Conservation (phyloP, 1,140 invertebrate genomes). For the Drosophila pallidifrons region DNA sequence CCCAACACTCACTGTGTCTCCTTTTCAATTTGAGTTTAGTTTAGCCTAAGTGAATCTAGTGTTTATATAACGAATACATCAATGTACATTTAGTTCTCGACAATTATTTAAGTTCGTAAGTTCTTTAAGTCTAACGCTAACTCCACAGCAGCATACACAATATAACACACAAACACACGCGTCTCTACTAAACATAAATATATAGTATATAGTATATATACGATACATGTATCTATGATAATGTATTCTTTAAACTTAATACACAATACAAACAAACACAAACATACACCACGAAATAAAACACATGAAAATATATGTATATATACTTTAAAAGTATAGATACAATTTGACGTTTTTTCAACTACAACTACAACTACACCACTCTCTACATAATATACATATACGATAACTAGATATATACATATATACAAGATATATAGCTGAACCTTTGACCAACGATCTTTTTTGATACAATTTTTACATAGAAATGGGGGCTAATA, state of each 20-base stretch:
- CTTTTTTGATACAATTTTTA: constrained; percentile 74
- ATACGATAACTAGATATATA: constrained; percentile 37
- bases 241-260: constrained; percentile 70
- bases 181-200: constrained; percentile 36
- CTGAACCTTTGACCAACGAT: constrained; percentile 65
- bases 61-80: constrained; percentile 70
- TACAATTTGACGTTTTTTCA: constrained; percentile 43
- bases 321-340: constrained; percentile 60
- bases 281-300: constrained; percentile 25
- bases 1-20: constrained; percentile 15
- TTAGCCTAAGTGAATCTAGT: constrained; percentile 80
- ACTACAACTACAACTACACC: constrained; percentile 26
- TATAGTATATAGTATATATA: constrained; percentile 33
- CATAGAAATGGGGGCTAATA: constrained; percentile 32
- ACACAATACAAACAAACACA: constrained; percentile 29
- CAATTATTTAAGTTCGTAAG: constrained; percentile 75
- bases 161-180: constrained; percentile 17
- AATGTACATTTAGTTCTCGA: constrained; percentile 76
- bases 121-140: constrained; percentile 61
- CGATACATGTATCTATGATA: constrained; percentile 40
- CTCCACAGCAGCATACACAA: constrained; percentile 40
- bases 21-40: constrained; percentile 66
- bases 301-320: constrained; percentile 47
- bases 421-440: constrained; percentile 34
- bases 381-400: constrained; percentile 1